These are phyloP conservation scores for Tridacna crocea DNA, from an alignment of 2,888 invertebrate genomes.

Conservation along the genomic window DNA sequence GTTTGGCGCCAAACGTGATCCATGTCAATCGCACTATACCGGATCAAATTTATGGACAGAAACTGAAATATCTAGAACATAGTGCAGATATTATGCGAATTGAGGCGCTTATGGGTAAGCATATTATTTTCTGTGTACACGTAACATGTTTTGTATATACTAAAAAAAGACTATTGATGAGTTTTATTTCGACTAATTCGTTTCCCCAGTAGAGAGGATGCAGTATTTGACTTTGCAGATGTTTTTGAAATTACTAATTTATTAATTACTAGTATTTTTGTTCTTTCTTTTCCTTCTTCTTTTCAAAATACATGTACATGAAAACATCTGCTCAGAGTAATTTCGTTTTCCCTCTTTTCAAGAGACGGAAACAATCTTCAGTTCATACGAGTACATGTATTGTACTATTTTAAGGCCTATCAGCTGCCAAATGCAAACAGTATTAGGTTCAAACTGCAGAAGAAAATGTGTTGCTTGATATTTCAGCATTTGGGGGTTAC, in stretches of 20 bases:
- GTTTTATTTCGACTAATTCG: background rate
- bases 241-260: too few species aligned
- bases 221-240: background rate
- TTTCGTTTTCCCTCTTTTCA: too few species aligned
- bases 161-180: background rate
- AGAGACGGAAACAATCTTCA: too few species aligned
- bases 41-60: background rate
- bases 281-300: too few species aligned
- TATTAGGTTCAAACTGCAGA: background rate
- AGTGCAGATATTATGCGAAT: background rate
- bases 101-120: background rate
- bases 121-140: background rate
- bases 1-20: background rate
- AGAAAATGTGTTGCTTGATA: background rate
- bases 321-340: background rate
- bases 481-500: background rate
- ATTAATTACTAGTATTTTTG: too few species aligned
- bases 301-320: too few species aligned
- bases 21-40: background rate
- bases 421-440: background rate
- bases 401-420: background rate
- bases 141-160: background rate
- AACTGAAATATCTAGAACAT: background rate
- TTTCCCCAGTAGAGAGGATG: background rate
- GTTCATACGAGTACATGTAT: too few species aligned